These are phyloP conservation scores for Calliphora vicina DNA, from an alignment of 1,140 invertebrate genomes.

Conservation along the genomic window DNA sequence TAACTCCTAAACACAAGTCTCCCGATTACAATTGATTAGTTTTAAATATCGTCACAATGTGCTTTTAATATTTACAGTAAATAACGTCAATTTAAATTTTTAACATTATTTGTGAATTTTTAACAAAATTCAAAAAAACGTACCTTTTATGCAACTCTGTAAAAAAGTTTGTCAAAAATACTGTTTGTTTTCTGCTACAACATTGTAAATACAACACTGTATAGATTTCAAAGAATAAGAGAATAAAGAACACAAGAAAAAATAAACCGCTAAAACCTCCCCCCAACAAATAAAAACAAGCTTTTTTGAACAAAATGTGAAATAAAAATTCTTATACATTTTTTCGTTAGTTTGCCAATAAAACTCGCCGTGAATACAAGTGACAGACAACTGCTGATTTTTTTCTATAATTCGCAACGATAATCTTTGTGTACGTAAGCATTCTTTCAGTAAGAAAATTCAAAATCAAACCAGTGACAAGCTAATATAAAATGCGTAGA, in stretches of 20 bases:
- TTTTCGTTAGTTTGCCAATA: background rate
- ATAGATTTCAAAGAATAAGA: too few relatives aligned
- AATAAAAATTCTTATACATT: background rate
- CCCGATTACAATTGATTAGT: too few relatives aligned
- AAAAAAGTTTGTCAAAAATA: too few relatives aligned
- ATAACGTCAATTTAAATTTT: too few relatives aligned
- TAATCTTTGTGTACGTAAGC: constrained; percentile 1
- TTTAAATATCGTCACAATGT: too few relatives aligned
- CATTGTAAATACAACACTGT: too few relatives aligned
- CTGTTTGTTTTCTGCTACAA: too few relatives aligned
- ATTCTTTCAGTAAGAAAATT: background rate
- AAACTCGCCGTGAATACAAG: background rate
- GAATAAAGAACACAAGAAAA: background rate
- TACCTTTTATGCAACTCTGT: too few relatives aligned
- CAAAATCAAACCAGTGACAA: background rate
- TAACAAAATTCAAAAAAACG: too few relatives aligned
- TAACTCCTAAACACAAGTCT: too few relatives aligned
- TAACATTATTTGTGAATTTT: too few relatives aligned
- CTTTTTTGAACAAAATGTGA: background rate
- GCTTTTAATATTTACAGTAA: too few relatives aligned
- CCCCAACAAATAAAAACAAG: background rate
- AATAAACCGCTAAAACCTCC: background rate
- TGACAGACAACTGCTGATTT: background rate
- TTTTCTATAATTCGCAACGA: background rate
- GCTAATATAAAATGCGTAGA: background rate